phyloP scores from a whole-genome alignment of 2,888 invertebrate genomes.

The Lithophane leautieri region DNA sequence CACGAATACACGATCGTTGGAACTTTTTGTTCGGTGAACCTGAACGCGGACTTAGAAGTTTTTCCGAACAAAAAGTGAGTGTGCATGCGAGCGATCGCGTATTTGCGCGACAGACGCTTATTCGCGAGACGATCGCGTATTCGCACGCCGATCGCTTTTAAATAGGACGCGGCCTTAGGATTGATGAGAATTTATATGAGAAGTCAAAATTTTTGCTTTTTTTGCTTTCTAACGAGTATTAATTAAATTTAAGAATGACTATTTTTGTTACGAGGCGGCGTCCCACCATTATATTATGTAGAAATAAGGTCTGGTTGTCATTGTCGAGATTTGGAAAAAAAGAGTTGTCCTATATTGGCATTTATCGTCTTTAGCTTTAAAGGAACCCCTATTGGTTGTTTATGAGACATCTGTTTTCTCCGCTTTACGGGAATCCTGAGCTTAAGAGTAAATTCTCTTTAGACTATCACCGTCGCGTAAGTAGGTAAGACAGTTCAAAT shows the following conservation, averaged over 20 bases:
- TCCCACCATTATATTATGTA: too few relatives aligned
- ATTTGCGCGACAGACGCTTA: too few relatives aligned
- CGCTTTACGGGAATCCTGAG: not conserved
- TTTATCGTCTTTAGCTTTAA: not conserved
- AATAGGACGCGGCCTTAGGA: not conserved
- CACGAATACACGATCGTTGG: too few relatives aligned
- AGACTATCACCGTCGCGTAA: not conserved
- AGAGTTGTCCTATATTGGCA: not conserved
- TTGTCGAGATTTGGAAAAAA: not conserved
- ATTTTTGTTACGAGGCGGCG: not conserved
- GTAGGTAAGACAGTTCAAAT: not conserved
- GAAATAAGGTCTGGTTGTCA: not conserved
- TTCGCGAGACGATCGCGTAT: too few relatives aligned
- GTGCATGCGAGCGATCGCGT: too few relatives aligned
- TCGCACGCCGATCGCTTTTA: too few relatives aligned
- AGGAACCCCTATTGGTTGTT: not conserved
- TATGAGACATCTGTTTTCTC: not conserved
- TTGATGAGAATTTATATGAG: not conserved
- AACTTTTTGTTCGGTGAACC: too few relatives aligned
- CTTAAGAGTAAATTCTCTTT: not conserved
- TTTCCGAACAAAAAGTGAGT: too few relatives aligned
- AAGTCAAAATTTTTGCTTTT: not conserved
- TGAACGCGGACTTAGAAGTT: too few relatives aligned
- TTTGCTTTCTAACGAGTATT: not conserved
- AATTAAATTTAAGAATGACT: not conserved